phyloP scores from a whole-genome alignment of 2,797 vertebrate species.

The Triplophysa bombifrons region DNA sequence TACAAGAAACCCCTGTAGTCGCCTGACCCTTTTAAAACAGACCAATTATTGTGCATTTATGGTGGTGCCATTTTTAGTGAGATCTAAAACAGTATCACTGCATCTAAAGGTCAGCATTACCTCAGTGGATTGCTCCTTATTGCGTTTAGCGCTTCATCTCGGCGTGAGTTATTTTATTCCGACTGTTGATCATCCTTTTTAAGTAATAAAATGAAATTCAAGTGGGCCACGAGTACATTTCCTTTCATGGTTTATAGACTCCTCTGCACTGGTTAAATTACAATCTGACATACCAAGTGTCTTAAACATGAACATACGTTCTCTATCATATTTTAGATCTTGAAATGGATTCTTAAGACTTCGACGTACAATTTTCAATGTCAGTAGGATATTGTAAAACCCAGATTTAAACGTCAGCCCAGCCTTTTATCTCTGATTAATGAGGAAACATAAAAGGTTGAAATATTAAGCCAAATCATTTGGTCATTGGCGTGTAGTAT shows the following conservation, averaged over 20 bases:
- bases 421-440: constrained; percentile 68
- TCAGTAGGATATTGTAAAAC: constrained; percentile 67
- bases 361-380: constrained; percentile 55
- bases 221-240: constrained; percentile 34
- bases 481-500: constrained; percentile 43
- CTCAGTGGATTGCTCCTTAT: constrained; percentile 19
- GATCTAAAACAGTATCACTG: constrained; percentile 14
- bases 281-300: constrained; percentile 28
- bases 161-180: constrained; percentile 25
- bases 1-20: not conserved
- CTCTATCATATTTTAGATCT: constrained; percentile 36
- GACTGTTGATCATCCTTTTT: constrained; percentile 9
- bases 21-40: constrained; percentile 36
- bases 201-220: constrained; percentile 36
- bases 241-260: constrained; percentile 47
- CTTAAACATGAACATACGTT: constrained; percentile 35
- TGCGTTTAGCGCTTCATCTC: constrained; percentile 15
- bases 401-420: constrained; percentile 56
- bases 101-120: constrained; percentile 42
- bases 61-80: constrained; percentile 29
- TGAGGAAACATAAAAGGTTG: constrained; percentile 56
- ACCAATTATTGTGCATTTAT: constrained; percentile 39
- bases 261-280: constrained; percentile 37
- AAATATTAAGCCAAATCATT: constrained; percentile 68
- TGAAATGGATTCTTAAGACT: constrained; percentile 43